A percentile compares a stretch with the other conserved stretches of the same genome.
These are phyloP conservation scores for Delphinus delphis DNA, from an alignment of 2,113 vertebrate species.

Conservation along the genomic window DNA sequence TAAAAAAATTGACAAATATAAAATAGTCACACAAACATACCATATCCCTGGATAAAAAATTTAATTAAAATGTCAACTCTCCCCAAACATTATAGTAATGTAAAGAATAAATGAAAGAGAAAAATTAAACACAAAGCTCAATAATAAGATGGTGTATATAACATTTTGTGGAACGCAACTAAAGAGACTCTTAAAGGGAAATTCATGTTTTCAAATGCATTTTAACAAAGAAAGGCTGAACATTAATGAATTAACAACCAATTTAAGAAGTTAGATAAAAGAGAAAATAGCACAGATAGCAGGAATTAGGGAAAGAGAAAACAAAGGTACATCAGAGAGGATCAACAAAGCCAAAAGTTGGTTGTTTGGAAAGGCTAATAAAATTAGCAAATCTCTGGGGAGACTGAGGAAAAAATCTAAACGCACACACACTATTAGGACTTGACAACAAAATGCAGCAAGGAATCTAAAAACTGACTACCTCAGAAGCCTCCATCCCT, in stretches of 20 bases:
- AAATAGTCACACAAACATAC: not conserved
- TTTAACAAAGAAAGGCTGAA: constrained; percentile 26
- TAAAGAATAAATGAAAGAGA: constrained; percentile 19
- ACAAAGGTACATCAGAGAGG: not conserved
- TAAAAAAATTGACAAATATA: not conserved
- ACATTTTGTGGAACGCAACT: constrained; percentile 8
- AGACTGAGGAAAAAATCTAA: constrained; percentile 18
- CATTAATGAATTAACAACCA: constrained; percentile 30
- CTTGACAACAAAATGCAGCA: constrained; percentile 8
- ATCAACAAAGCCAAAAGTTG: constrained; percentile 8
- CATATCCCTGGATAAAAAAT: not conserved
- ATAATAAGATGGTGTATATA: not conserved
- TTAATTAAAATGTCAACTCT: not conserved
- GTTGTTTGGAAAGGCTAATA: not conserved
- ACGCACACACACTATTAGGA: not conserved
- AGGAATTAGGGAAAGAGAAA: constrained; percentile 19
- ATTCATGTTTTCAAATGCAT: not conserved
- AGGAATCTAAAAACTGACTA: not conserved
- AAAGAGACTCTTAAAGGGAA: not conserved
- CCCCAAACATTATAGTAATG: not conserved
- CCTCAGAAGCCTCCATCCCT: not conserved
- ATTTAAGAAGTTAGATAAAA: constrained; percentile 47
- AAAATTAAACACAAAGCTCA: constrained; percentile 9
- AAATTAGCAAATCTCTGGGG: constrained; percentile 19
- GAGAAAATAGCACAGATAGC: not conserved